Base-by-base conservation (phyloP, 2,888 invertebrate species). In the Dastarcus helophoroides region DNA sequence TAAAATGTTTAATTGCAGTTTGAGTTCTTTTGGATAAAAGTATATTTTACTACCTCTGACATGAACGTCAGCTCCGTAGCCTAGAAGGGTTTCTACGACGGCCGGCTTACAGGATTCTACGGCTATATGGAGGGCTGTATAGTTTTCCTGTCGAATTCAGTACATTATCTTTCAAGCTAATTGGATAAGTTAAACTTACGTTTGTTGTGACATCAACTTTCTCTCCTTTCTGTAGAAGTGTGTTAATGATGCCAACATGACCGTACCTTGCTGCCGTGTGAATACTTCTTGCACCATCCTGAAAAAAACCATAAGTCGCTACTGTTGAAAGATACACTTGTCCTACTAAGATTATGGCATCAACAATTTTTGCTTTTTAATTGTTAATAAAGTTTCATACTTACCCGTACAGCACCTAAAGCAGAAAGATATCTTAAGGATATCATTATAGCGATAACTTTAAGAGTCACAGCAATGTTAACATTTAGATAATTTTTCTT, bases 231-330 rank as follows among this genome's bases (percentile, higher is more conserved):
- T 89, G 86, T 33, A 98, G 68, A 22, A 98, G 66, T 0, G 95
- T 91, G 60, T 90, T 93, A 53, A 97, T 94, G 52, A 97, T 95
- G 14, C 93, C 90, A 3, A 91, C 90, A 56, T 97, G 95, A 0
- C 98, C 98, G 51, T 91, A 90, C 52, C 85, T 76, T 7, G 97
- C 95, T 0, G 98, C 98, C 1, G 94, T 93, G 63, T 98, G 98
- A 41, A 98, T 86, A 56, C 95, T 94, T 35, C 97, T 72, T 0
- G 97, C 97, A 14, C 98, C 98, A 47, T 79, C 79, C 83, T 84
- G 55, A 10, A 63, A 62, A 27, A 22, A 23, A n/a, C n/a, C n/a
- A n/a, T n/a, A n/a, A n/a, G n/a, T n/a, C n/a, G n/a, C n/a, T n/a
- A n/a, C n/a, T n/a, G n/a, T n/a, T n/a, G n/a, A n/a, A n/a, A n/a